Evolutionary conservation across 2,113 vertebrate genomes (phyloP).

Genomic region (Nipponia nippon): DNA sequence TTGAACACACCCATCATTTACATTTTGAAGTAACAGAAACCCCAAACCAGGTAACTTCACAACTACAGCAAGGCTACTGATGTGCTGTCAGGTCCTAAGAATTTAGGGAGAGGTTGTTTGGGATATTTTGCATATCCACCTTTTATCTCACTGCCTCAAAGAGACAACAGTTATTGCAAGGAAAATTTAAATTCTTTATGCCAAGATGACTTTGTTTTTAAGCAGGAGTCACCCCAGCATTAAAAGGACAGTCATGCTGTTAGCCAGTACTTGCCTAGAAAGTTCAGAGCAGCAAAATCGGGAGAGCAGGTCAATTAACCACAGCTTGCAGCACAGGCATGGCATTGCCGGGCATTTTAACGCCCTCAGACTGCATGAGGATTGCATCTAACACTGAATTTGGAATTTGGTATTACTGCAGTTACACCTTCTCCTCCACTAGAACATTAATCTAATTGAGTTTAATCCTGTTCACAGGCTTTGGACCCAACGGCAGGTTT

Average conservation of each 20-base stretch:
- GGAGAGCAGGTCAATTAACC: neutral
- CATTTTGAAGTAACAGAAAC: neutral
- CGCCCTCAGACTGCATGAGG: neutral
- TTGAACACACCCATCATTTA: neutral
- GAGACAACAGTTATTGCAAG: neutral
- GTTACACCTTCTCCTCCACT: neutral
- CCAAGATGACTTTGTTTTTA: neutral
- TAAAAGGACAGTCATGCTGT: neutral
- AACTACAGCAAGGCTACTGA: neutral
- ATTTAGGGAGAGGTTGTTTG: neutral
- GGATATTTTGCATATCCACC: neutral
- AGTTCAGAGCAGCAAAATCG: neutral
- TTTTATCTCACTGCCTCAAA: neutral
- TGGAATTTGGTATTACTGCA: neutral
- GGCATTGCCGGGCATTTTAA: neutral
- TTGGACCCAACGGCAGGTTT: neutral
- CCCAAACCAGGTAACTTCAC: neutral
- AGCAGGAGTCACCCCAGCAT: neutral
- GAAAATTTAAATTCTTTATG: neutral
- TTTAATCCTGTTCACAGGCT: neutral
- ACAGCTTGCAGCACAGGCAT: neutral
- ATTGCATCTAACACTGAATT: neutral
- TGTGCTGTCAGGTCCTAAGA: neutral
- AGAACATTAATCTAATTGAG: neutral
- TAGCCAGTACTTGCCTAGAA: neutral